These are phyloP conservation scores for Orcinus orca DNA, from an alignment of 2,113 vertebrate genomes.

Conservation along the genomic window DNA sequence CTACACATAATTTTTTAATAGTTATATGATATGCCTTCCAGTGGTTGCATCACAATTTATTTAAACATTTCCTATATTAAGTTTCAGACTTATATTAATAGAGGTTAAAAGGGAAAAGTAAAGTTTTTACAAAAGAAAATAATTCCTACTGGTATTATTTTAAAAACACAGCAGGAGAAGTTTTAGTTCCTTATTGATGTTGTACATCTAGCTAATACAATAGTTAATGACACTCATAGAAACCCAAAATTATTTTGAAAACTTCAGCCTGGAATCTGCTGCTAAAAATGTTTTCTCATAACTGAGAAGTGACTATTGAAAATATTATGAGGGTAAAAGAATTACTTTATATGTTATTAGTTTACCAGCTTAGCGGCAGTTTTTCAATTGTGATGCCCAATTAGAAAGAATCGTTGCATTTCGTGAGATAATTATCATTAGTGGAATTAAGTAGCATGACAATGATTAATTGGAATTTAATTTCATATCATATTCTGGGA, in stretches of 20 bases:
- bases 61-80: background rate
- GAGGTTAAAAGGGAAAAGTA: background rate
- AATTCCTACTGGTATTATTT: conserved; percentile 2
- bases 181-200: conserved; percentile 21
- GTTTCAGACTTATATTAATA: background rate
- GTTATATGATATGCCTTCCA: background rate
- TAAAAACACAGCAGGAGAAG: conserved; percentile 13
- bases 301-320: conserved; percentile 22
- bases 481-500: conserved; percentile 44
- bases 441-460: conserved; percentile 28
- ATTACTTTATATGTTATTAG: conserved; percentile 32
- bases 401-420: conserved; percentile 36
- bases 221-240: conserved; percentile 12
- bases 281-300: conserved; percentile 8
- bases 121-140: conserved; percentile 43
- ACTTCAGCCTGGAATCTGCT: background rate
- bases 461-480: conserved; percentile 56
- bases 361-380: background rate
- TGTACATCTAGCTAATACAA: background rate
- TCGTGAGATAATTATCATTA: conserved; percentile 46
- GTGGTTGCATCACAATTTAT: background rate
- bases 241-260: conserved; percentile 36
- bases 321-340: conserved; percentile 5
- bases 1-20: background rate
- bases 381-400: conserved; percentile 44